Base-by-base conservation (phyloP, 2,888 invertebrate genomes). In the Eumerus sabulonum region DNA sequence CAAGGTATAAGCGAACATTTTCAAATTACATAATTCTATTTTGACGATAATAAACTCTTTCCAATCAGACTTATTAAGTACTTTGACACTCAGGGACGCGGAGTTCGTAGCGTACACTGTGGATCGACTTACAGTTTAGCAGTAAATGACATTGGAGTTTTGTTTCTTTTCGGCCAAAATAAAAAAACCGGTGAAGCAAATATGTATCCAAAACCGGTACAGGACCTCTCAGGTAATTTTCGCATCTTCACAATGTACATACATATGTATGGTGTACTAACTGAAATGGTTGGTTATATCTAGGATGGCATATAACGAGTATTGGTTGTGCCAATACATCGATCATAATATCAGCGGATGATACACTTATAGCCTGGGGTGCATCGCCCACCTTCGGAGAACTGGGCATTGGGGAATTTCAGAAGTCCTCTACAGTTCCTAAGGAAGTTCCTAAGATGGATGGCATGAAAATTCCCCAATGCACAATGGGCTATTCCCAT, bases 181-280 rank as follows among this genome's bases (percentile, higher is more conserved):
- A 98, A 97, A 86, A 93, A 96, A 70, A 95, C 96, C 0, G 98
- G 97, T 0, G 98, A 98, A 87, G 98, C 98, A 1, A 96, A 96
- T 84, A 98, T 98, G 98, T 98, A 98, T 87, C 98, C 98, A 0
- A 98, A 98, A 86, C 96, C 96, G 0, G 94, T 98, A 1, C 96
- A 96, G 84, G 98, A 98, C 89, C 90, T 98, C n/a, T 93, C 94
- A 76, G 92, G 92, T 91, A 84, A 85, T 82, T 42, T 9, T 1
- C 3, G n/a, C n/a, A 27, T 7, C 27, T 27, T 27, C 7, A 27
- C 2, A n/a, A 27, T 4, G 27, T 27, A 27, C 27, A 27, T n/a
- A n/a, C n/a, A n/a, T n/a, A n/a, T n/a, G 7, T 27, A 27, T 27
- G 7, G 7, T 7, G 27, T 27, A 27, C 7, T 27, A 27, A 27